Conservation (phyloP, 2,113 vertebrate species). For the Astur gentilis region DNA sequence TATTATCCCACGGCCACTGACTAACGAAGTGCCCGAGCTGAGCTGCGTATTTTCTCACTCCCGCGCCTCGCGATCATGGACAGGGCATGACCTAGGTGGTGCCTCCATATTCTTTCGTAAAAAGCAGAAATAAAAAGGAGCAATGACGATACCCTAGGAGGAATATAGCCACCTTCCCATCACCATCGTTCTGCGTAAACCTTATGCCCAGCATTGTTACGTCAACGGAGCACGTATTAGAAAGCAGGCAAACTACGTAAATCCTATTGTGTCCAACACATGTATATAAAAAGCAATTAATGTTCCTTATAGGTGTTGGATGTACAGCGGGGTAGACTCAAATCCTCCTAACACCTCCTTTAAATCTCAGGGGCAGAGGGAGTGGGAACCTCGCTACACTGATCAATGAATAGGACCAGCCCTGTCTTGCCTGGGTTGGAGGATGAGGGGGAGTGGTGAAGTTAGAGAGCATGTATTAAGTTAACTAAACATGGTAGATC, state of each 20-base stretch:
- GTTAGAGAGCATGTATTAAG: neutral
- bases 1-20: neutral
- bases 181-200: neutral
- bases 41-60: neutral
- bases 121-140: neutral
- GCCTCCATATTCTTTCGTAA: neutral
- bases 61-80: neutral
- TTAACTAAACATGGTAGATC: neutral
- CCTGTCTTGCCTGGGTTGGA: neutral
- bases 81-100: neutral
- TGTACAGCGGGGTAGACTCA: neutral
- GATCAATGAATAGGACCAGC: neutral
- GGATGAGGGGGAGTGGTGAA: neutral
- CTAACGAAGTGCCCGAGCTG: neutral
- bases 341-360: neutral
- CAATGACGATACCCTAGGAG: neutral
- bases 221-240: neutral
- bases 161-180: neutral
- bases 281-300: neutral
- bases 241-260: neutral
- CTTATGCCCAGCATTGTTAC: neutral
- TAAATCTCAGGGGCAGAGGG: neutral
- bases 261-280: neutral
- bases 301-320: neutral
- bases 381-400: neutral